Base-by-base conservation (phyloP, 2,888 invertebrate species). In the Zaprionus bogoriensis region DNA sequence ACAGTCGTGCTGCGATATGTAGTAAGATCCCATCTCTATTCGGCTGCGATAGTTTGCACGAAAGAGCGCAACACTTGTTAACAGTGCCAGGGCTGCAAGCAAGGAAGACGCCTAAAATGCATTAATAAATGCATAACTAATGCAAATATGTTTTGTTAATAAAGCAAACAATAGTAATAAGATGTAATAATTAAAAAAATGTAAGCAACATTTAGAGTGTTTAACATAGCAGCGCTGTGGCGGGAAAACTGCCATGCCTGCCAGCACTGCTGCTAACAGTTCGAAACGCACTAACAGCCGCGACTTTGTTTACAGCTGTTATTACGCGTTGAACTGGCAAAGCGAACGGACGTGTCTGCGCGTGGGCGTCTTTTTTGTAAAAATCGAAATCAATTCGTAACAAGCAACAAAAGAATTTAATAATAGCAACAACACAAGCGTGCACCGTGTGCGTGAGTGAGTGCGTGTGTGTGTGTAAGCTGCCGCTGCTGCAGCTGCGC, bases 331-430 rank as follows among this genome's bases (percentile, higher is more conserved):
- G 19, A 48, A 55, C 54, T 63, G 47, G 28, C 54, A 44, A 10
- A 28, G 58, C 45, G 58, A 48, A 25, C 69, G 70, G 63, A 63
- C 64, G 73, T 72, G 51, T 48, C 39, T 14, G 0, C 51, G 65
- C 74, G 77, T 22, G 69, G 74, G 55, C 50, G 69, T 60, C 44
- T 41, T 54, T 50, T 57, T 46, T 62, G 82, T 67, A 85, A 77
- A 79, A 79, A 79, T 79, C 79, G 79, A 79, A 79, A 75, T 63
- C 64, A 60, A 64, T 66, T 45, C 76, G 59, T 76, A 77, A 67
- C 76, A 50, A 64, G 50, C 60, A 66, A 62, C 22, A 41, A n/a
- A 7, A 41, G n/a, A 62, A 60, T 67, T 52, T 70, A 59, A 70
- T 74, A 72, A 70, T 58, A 70, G 52, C 50, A 68, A 52, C 25